Evolutionary conservation across 2,888 invertebrate genomes (phyloP), one percentile per base, ranked within the genome.

Genomic region (Euplexia lucipara): DNA sequence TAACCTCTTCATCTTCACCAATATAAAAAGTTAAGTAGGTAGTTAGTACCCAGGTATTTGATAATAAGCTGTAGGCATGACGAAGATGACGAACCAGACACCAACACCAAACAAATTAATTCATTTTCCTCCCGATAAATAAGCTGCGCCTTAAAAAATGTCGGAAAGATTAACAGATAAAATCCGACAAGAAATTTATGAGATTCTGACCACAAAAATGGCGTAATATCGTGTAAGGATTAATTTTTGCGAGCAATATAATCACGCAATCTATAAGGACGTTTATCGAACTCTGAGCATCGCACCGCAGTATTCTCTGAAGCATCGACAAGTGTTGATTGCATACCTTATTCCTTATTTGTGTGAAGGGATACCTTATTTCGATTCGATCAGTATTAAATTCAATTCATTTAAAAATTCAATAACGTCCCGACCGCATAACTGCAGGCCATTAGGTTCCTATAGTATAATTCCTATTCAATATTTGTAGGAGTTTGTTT

Each of bases 91-190:
- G 26, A 1, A 34, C 9, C 18, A n/a, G n/a, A n/a, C n/a, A n/a
- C n/a, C n/a, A n/a, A n/a, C n/a, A 48, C 1, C 22, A 61, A 61
- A 37, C 22, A 22, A 10, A 10, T 18, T 18, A 26, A 12, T 34
- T 12, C 10, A 48, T 62, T 41, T 62, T 47, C 47, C 41, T 61
- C 10, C 9, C 26, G 60, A 47, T 41, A 18, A n/a, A 26, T 51
- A 34, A 22, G 7, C n/a, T 20, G 10, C 1, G 1, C 10, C 12
- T 2, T 35, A 61, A n/a, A n/a, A 60, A 9, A 39, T 26, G 47
- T 62, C 10, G 34, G 26, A 48, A 41, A 41, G 34, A 62, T 63
- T 63, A 48, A 9, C n/a, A 14, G 5, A 8, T 22, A 32, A 42
- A 63, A 62, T n/a, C 34, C 2, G 34, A 62, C 41, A 35, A 34